Base-by-base conservation (phyloP, 2,113 vertebrate species). In the Neolamprologus caudopunctatus region DNA sequence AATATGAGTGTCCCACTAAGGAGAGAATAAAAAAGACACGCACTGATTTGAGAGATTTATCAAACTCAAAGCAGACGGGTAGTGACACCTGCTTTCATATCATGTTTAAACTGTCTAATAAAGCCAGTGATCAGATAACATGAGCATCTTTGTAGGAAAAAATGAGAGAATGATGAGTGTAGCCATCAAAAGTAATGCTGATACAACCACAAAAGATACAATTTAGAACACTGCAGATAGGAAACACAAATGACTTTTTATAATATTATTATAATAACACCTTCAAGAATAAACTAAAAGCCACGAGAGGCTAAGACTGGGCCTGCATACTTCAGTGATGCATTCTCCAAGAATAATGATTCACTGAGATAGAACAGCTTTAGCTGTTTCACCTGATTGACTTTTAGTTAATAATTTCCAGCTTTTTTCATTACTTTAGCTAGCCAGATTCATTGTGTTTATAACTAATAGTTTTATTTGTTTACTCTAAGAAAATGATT, bases 31-130 rank as follows among this genome's bases (percentile, higher is more conserved):
- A 57, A 40, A 57, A 4, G 31, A 55, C 33, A 11, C 1, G 0
- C 33, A 81, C 13, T 31, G 33, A 53, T 24, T 6, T 21, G 45
- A 84, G 50, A 3, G 45, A 78, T 75, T 81, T 3, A 63, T 87
- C 53, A 63, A 37, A 80, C 17, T 84, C 21, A 26, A 35, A 84
- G 45, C 58, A n/a, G 28, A 55, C 51, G 2, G 4, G 16, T n/a
- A n/a, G 42, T n/a, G 16, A 37, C 51, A 19, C 14, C 17, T 45
- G 35, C 79, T 40, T 81, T 42, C 53, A 81, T 40, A 81, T 42
- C 53, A 81, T 42, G 33, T 58, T 57, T 81, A 81, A 57, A 57
- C 45, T 13, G 17, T 78, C 45, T 78, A 78, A 33, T 78, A 78
- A 78, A 78, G 17, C 16, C 73, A 78, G 73, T 51, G 45, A 51